phyloP scores from a whole-genome alignment of 2,113 vertebrate genomes.

The Cercocebus atys region DNA sequence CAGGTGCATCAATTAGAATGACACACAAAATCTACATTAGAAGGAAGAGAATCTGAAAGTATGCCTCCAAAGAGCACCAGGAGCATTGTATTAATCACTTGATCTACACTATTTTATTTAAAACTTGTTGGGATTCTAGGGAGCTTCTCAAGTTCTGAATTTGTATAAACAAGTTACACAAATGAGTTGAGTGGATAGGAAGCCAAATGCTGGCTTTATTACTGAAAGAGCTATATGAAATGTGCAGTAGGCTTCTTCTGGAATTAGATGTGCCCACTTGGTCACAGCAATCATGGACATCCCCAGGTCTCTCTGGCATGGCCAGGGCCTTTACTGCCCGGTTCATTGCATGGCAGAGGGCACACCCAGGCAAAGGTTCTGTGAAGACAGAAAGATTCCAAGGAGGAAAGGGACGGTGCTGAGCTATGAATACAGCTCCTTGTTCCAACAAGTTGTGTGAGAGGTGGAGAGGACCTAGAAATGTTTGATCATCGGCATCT shows the following conservation, averaged over 20 bases:
- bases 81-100: neutral
- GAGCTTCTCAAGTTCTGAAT: neutral
- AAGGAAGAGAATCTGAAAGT: neutral
- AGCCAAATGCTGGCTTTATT: neutral
- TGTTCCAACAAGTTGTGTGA: neutral
- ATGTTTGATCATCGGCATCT: neutral
- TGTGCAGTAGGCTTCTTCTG: neutral
- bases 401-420: neutral
- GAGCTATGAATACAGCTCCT: neutral
- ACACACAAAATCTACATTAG: neutral
- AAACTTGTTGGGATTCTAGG: neutral
- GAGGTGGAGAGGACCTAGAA: neutral
- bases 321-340: neutral
- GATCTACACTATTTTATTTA: neutral
- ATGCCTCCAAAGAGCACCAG: neutral
- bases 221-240: neutral
- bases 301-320: neutral
- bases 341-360: neutral
- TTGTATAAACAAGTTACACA: neutral
- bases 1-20: neutral
- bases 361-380: neutral
- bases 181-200: neutral
- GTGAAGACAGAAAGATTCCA: neutral
- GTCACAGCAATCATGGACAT: neutral
- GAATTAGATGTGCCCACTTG: neutral